phyloP scores from a whole-genome alignment of 2,113 vertebrate species.

The Chaenogobius annularis region DNA sequence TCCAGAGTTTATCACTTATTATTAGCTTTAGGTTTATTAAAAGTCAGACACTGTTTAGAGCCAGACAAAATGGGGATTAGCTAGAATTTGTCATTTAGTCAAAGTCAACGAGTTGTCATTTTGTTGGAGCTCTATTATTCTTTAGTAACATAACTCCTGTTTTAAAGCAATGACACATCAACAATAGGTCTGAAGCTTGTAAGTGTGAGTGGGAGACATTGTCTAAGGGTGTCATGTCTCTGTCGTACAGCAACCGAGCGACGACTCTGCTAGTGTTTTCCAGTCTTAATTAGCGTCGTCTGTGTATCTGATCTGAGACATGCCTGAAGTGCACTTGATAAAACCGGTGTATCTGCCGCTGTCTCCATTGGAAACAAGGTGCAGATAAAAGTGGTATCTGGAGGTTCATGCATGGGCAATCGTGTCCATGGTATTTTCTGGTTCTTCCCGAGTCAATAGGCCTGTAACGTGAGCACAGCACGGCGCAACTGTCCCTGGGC shows the following conservation, averaged over 20 bases:
- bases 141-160: constrained; percentile 18
- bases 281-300: constrained; percentile 73
- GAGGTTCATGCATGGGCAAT: constrained; percentile 77
- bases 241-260: constrained; percentile 43
- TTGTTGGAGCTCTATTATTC: neutral
- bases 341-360: constrained; percentile 60
- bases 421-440: constrained; percentile 70
- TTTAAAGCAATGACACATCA: constrained; percentile 5
- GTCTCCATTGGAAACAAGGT: constrained; percentile 62
- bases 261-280: constrained; percentile 61
- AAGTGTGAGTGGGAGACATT: constrained; percentile 31
- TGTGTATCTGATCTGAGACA: constrained; percentile 68
- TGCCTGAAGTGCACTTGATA: constrained; percentile 71
- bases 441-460: constrained; percentile 71
- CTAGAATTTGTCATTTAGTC: neutral
- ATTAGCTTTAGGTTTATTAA: constrained; percentile 14
- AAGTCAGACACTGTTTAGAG: neutral
- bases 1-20: neutral
- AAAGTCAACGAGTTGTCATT: neutral
- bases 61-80: neutral
- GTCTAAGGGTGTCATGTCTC: constrained; percentile 29
- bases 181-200: constrained; percentile 20
- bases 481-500: constrained; percentile 58
- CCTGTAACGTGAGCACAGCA: constrained; percentile 75
- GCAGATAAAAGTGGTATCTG: constrained; percentile 70